A percentile compares a stretch with the other conserved stretches of the same genome.
Conservation (phyloP, 2,888 invertebrate species). For the Oscheius sp. region DNA sequence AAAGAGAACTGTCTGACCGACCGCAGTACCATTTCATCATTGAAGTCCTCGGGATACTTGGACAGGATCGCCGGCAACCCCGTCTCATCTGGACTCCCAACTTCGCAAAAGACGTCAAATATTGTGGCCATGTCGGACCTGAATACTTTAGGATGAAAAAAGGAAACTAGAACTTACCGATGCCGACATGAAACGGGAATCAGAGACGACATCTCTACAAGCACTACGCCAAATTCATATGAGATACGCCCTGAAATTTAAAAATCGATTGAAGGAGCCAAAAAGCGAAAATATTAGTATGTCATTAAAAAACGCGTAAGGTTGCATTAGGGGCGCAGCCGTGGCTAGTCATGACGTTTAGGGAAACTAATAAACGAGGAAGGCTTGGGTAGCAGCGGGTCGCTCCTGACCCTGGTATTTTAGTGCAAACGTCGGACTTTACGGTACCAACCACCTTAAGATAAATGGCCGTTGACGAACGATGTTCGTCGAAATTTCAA, state of each 20-base stretch:
- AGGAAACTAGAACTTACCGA: conserved; percentile 3
- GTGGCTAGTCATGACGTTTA: too few relatives aligned
- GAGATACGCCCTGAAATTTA: background rate
- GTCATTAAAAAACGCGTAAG: too few relatives aligned
- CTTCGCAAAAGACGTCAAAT: conserved; percentile 69
- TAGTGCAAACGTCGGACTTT: too few relatives aligned
- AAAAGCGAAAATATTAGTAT: background rate
- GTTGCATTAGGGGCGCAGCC: too few relatives aligned
- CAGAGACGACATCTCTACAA: conserved; percentile 3
- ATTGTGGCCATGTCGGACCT: conserved; percentile 64
- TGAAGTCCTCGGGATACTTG: conserved; percentile 72
- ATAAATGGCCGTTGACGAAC: too few relatives aligned
- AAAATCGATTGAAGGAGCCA: background rate
- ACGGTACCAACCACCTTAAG: too few relatives aligned
- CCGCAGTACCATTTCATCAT: conserved; percentile 67
- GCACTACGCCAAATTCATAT: too few relatives aligned
- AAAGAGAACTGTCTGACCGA: conserved; percentile 72
- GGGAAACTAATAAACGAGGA: too few relatives aligned
- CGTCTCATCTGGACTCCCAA: conserved; percentile 42
- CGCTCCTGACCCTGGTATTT: too few relatives aligned
- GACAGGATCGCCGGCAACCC: conserved; percentile 48
- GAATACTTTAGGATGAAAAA: conserved; percentile 16
- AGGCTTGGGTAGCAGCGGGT: too few relatives aligned
- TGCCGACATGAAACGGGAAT: conserved; percentile 11
- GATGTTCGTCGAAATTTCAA: conserved; percentile 18